Evolutionary conservation across 2,113 vertebrate genomes (phyloP), one percentile per base, ranked within the genome.

Genomic region (Oenanthe oenanthe): DNA sequence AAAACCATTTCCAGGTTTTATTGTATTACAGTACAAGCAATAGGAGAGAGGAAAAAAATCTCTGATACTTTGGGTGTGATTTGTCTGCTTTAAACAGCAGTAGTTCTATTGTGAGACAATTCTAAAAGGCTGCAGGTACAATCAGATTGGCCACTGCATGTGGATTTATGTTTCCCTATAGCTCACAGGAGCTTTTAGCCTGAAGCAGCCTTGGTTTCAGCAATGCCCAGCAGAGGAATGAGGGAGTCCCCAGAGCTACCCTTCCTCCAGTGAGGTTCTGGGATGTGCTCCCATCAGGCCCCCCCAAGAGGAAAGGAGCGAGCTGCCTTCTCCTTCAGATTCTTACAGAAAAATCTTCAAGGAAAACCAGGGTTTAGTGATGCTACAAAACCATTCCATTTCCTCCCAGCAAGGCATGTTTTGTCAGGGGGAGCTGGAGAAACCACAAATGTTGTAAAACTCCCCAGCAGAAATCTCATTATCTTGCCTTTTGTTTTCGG

Each of bases 391-490:
- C 8, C 82, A 73, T 77, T 71, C 51, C 6, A 10, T 42, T 92
- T 93, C 87, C 61, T 88, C 84, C 68, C 78, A 88, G 40, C 47
- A 32, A 67, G 36, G 61, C 38, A 0, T n/a, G 45, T 77, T 91
- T 81, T 84, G 67, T 63, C 56, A 9, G 70, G 25, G 56, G 61
- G 67, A 84, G 67, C 65, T 75, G 72, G 45, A 71, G 90, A 32
- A 82, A 31, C 58, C 89, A 73, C 29, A 21, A 88, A 32, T 7
- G 25, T 58, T 76, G 91, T 78, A 22, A 70, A 93, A 61, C 71
- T 92, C 76, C 68, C 71, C 70, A 76, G 84, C 15, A 89, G 90
- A 89, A 96, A 97, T 96, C 93, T 97, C 95, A 95, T 97, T 97
- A 94, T 78, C 85, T 58, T 94, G 89, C 88, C 90, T 96, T 93